A percentile compares a stretch with the other conserved stretches of the same genome.
phyloP scores from a whole-genome alignment of 2,797 vertebrate genomes.

The Coreius guichenoti region DNA sequence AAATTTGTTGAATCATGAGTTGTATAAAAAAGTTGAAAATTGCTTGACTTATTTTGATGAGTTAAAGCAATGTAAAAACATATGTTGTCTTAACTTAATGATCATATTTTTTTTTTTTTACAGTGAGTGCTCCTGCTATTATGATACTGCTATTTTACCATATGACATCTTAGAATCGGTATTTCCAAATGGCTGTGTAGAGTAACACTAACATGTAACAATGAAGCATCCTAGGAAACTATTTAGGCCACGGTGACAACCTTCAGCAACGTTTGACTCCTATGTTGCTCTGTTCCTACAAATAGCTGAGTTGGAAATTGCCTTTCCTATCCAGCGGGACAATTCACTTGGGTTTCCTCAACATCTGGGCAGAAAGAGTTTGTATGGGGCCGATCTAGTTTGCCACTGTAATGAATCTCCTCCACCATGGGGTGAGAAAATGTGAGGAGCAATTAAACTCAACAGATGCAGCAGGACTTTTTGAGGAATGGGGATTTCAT shows the following conservation, averaged over 20 bases:
- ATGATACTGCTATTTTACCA: not conserved
- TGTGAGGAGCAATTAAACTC: constrained; percentile 59
- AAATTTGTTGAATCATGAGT: too few species aligned
- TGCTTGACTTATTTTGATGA: too few species aligned
- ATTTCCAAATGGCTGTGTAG: not conserved
- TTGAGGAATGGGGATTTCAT: constrained; percentile 57
- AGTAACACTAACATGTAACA: not conserved
- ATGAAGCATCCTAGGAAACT: not conserved
- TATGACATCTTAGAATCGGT: not conserved
- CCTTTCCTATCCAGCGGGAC: constrained; percentile 40
- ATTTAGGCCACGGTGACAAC: constrained; percentile 10
- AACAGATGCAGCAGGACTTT: constrained; percentile 64
- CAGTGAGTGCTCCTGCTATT: too few species aligned
- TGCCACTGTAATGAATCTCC: constrained; percentile 59
- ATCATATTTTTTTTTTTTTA: too few species aligned
- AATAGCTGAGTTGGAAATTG: constrained; percentile 47
- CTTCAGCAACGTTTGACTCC: constrained; percentile 31
- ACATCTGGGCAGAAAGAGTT: constrained; percentile 54
- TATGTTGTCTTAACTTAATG: too few species aligned
- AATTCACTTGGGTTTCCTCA: constrained; percentile 45
- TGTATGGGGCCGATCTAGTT: constrained; percentile 37
- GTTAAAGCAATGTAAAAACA: too few species aligned
- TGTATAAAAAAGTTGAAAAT: too few species aligned
- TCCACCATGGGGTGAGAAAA: constrained; percentile 48
- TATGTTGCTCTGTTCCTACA: constrained; percentile 40